Base-by-base conservation (phyloP, 2,888 invertebrate species). In the Drosophila sordidula region DNA sequence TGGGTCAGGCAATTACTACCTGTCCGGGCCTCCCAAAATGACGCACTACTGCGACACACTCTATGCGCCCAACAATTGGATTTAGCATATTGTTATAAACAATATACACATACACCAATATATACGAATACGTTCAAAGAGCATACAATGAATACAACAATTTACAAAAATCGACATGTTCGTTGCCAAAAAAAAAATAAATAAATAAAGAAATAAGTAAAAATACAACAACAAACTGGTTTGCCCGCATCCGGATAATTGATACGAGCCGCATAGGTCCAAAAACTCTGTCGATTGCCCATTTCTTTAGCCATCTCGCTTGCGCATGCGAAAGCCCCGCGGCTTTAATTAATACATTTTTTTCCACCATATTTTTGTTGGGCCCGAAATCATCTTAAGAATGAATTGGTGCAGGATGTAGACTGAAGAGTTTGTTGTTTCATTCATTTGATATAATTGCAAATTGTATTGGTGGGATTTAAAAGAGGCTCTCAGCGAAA, bases 241-340 rank as follows among this genome's bases (percentile, higher is more conserved):
- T 80, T 84, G 50, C 34, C 49, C 67, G 72, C 83, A 82, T 82
- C 81, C 81, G 81, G 85, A 82, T 85, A 82, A 82, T 80, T 78
- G 69, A 56, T 62, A 65, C 52, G 41, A 65, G 39, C 39, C 51
- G 50, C 39, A 47, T 71, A 54, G 52, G 42, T 54, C 51, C 38
- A 49, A 58, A 58, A 71, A 18, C 32, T 47, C 26, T 49, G 65
- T 55, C 41, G 61, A 57, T 61, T 59, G 55, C 34, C 62, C 67
- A 75, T 71, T 71, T 75, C 52, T 63, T 59, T 70, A 62, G 75
- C 67, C 61, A 58, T 70, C 70, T 75, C 72, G 69, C 66, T 76
- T 34, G 57, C 66, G 12, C 55, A 51, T 16, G 32, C 42, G 11
- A 59, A 45, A 16, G 65, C 66, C 76, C 75, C 72, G 55, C 44